Conservation (phyloP, 2,797 vertebrate species). For the Fratercula arctica region DNA sequence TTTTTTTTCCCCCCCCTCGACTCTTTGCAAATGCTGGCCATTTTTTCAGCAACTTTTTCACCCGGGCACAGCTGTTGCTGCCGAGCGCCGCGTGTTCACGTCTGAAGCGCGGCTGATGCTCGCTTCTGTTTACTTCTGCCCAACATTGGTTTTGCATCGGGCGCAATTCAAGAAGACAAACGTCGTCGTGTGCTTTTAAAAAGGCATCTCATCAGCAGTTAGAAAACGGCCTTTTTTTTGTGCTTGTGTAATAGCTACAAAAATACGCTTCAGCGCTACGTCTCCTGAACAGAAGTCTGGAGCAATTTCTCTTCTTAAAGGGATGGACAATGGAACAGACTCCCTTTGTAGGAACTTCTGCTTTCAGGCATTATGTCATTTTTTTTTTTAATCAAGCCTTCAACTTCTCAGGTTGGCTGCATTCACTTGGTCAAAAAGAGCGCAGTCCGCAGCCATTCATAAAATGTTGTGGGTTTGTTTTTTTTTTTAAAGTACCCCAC, state of each 20-base stretch:
- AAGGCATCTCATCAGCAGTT: background rate
- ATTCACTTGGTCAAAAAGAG: background rate
- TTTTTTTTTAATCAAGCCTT: background rate
- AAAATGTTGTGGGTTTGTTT: background rate
- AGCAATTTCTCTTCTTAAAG: background rate
- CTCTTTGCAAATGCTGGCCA: slow-evolving; percentile 20
- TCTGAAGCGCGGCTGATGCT: slow-evolving; percentile 6
- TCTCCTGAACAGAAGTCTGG: background rate
- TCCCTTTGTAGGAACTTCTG: background rate
- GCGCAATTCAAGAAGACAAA: slow-evolving; percentile 58
- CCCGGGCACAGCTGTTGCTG: slow-evolving; percentile 48
- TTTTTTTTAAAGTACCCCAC: background rate
- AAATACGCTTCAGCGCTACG: background rate
- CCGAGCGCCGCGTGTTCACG: background rate
- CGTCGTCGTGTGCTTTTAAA: slow-evolving; percentile 36
- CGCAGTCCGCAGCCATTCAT: background rate
- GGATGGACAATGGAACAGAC: background rate
- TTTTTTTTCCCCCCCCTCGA: background rate
- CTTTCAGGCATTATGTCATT: background rate
- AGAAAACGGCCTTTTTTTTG: background rate
- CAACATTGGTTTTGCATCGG: slow-evolving; percentile 2
- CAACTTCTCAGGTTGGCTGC: background rate
- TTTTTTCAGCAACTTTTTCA: slow-evolving; percentile 24
- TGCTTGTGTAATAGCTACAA: slow-evolving; percentile 1
- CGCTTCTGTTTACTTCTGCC: slow-evolving; percentile 42